A percentile compares a stretch with the other conserved stretches of the same genome.
Evolutionary conservation across 2,113 vertebrate genomes (phyloP).

Genomic region (Onychorhynchus coronatus): DNA sequence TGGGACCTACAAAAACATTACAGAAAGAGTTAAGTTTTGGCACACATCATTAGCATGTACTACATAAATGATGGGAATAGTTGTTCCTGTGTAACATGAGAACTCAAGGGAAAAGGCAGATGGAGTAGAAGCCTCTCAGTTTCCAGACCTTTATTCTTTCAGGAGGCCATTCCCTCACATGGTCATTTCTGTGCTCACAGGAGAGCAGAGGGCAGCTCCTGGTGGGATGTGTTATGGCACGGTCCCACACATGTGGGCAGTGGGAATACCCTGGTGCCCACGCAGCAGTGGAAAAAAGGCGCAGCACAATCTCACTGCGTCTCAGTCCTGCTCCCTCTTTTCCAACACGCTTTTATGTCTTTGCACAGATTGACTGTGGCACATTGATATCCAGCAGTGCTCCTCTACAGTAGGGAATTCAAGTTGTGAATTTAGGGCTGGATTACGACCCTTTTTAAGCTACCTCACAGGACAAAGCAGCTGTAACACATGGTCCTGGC

Average conservation of each 20-base stretch:
- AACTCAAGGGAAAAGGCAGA: not conserved
- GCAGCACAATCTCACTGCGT: fast-evolving
- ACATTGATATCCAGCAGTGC: not conserved
- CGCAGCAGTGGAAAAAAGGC: fast-evolving
- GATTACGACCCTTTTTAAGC: not conserved
- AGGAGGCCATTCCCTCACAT: fast-evolving
- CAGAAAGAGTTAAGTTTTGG: not conserved
- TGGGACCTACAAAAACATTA: not conserved
- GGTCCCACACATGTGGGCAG: fast-evolving
- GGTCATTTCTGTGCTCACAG: not conserved
- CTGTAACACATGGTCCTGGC: slow-evolving; percentile 10
- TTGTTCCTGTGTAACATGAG: not conserved
- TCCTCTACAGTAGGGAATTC: slow-evolving; percentile 24
- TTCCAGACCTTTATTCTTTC: not conserved
- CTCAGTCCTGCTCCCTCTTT: not conserved
- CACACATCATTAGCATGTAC: not conserved
- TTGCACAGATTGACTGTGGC: not conserved
- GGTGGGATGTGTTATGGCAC: fast-evolving
- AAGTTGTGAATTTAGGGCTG: slow-evolving; percentile 15
- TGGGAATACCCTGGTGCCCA: not conserved
- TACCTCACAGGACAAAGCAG: slow-evolving; percentile 1
- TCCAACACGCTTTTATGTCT: not conserved
- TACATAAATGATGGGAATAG: not conserved
- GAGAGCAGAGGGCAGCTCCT: not conserved
- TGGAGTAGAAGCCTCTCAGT: not conserved